phyloP scores from a whole-genome alignment of 2,113 vertebrate genomes.

The Dryoscopus gambensis region DNA sequence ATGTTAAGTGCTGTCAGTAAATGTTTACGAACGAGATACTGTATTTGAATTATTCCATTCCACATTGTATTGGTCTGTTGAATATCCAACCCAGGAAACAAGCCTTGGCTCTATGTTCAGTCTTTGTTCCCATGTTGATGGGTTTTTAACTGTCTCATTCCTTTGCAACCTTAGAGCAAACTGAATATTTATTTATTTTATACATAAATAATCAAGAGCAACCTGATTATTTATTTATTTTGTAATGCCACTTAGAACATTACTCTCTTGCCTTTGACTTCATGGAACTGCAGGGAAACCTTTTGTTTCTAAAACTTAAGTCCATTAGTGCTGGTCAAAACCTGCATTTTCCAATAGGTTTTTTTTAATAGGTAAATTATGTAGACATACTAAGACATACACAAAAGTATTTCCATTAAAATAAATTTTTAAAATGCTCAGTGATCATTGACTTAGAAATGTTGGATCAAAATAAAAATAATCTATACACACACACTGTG shows the following conservation, averaged over 20 bases:
- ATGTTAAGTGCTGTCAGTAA: background rate
- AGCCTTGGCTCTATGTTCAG: background rate
- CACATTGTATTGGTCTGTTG: background rate
- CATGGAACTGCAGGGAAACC: background rate
- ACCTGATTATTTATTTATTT: background rate
- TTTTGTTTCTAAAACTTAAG: background rate
- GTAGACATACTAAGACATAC: background rate
- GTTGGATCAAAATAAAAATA: background rate
- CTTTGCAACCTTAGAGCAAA: background rate
- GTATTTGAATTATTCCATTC: background rate
- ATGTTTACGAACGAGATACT: background rate
- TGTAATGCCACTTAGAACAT: background rate
- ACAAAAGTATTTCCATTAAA: background rate
- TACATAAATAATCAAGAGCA: background rate
- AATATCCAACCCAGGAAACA: background rate
- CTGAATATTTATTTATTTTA: background rate
- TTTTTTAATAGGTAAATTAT: background rate
- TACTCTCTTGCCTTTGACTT: background rate
- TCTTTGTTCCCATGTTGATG: background rate
- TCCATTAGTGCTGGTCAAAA: background rate
- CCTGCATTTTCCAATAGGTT: background rate
- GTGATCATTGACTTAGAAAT: background rate
- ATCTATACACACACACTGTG: background rate
- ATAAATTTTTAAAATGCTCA: background rate
- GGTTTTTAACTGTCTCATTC: background rate